phyloP scores from a whole-genome alignment of 2,113 vertebrate species.

The human region DNA sequence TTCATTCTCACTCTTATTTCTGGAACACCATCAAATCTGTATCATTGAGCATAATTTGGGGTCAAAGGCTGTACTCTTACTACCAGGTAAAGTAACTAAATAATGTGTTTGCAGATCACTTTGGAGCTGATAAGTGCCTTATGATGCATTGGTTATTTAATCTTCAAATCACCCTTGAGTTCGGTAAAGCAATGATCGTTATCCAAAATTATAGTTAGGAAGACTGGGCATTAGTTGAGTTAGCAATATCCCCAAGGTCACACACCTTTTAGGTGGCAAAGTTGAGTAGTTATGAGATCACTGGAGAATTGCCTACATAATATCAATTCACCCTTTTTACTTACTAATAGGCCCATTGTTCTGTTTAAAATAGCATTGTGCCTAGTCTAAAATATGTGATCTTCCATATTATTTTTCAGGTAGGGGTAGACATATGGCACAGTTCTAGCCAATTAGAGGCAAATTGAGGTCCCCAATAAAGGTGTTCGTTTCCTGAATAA shows the following conservation, averaged over 20 bases:
- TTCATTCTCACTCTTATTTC: neutral
- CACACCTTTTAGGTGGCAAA: neutral
- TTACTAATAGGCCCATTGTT: neutral
- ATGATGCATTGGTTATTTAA: neutral
- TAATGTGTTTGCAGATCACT: neutral
- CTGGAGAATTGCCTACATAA: neutral
- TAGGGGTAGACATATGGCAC: neutral
- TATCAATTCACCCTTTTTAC: neutral
- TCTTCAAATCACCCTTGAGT: neutral
- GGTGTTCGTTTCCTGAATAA: neutral
- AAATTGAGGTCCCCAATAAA: neutral
- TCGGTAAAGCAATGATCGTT: neutral
- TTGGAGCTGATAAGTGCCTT: neutral
- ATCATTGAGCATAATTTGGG: neutral
- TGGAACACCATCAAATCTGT: neutral
- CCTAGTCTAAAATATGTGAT: neutral
- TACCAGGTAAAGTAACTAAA: neutral
- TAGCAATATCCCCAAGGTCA: neutral
- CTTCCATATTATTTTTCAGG: neutral
- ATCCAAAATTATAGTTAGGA: neutral
- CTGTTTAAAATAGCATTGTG: neutral
- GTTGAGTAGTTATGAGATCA: neutral
- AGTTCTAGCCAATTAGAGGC: neutral
- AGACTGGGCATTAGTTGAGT: neutral
- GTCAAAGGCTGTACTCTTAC: neutral